Evolutionary conservation across 2,888 invertebrate genomes (phyloP), one percentile per base, ranked within the genome.

Genomic region (Euzetes globulus): DNA sequence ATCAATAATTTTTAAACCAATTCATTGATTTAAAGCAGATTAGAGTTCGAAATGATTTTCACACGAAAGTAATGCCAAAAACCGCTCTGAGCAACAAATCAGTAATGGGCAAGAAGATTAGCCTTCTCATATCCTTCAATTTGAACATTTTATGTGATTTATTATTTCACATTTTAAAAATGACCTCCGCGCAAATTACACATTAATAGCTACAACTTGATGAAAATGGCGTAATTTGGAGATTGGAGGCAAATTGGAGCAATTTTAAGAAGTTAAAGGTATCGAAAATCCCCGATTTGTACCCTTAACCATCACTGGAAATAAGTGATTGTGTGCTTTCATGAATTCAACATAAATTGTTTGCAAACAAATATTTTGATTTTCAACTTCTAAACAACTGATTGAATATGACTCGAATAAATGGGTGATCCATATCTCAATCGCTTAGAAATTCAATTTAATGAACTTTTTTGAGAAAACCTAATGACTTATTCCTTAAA

Each of bases 361-460:
- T 13, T 41, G 41, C 25, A 60, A 60, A 60, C 60, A 60, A 25
- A 25, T 60, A 25, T 27, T 29, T 60, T 17, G 41, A 41, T 41
- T 33, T 33, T 33, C 7, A 33, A 33, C 4, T 33, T 41, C 41
- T 13, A 9, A 41, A 5, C 13, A 41, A 41, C 22, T 19, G 27
- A 13, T 63, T 63, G n/a, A 63, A 33, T 13, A 25, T 63, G 63
- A 63, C 63, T 63, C 27, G 19, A 68, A 68, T 68, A 68, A 68
- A 37, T 68, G n/a, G 68, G 68, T 68, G 68, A 68, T 68, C 68
- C 45, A 68, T 68, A 41, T 68, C 68, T 37, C n/a, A 41, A 41
- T 41, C 41, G 41, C 13, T 41, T 41, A 41, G 41, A 11, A 9
- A 41, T 9, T 25, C 15, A 60, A 22, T 17, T 60, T 60, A 60